These are phyloP conservation scores for Caenorhabditis doughertyi DNA, from an alignment of 2,888 invertebrate genomes.

Conservation along the genomic window DNA sequence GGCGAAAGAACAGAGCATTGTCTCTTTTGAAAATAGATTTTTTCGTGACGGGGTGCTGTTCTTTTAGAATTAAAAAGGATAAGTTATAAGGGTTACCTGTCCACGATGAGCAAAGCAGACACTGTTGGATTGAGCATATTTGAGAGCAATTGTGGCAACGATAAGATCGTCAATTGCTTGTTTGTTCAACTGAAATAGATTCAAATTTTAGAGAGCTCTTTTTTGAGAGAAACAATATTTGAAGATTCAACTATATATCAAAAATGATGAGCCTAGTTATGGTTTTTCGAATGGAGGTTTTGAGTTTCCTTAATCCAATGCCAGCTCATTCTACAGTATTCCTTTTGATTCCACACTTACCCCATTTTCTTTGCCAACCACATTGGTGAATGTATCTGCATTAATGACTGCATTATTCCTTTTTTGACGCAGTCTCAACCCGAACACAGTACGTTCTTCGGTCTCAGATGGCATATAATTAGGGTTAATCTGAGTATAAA, in stretches of 20 bases:
- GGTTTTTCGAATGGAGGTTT: too few species aligned
- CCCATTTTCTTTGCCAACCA: conserved; percentile 88
- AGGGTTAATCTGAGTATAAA: conserved; percentile 89
- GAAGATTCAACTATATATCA: too few species aligned
- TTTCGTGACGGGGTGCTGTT: background rate
- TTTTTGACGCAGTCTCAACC: conserved; percentile 89
- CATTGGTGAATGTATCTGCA: conserved; percentile 88
- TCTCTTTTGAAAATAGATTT: conserved; percentile 10
- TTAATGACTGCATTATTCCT: conserved; percentile 93
- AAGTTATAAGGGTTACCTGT: conserved; percentile 83
- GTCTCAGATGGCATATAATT: conserved; percentile 89
- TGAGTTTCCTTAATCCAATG: too few species aligned
- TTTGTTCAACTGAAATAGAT: conserved; percentile 86
- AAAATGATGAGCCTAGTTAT: too few species aligned
- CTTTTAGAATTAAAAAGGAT: background rate
- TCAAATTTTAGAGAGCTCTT: background rate
- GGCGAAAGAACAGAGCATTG: background rate
- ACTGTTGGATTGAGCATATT: conserved; percentile 98
- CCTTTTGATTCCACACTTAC: conserved; percentile 76
- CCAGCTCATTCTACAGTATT: too few species aligned
- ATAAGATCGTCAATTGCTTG: conserved; percentile 92
- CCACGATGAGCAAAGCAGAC: conserved; percentile 97
- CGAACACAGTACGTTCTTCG: conserved; percentile 91
- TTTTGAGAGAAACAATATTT: too few species aligned
- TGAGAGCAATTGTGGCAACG: conserved; percentile 95